Percentiles rank a stretch among this genome's conserved stretches.
Evolutionary conservation across 2,888 invertebrate species (phyloP).

Genomic region (Dolomedes plantarius): DNA sequence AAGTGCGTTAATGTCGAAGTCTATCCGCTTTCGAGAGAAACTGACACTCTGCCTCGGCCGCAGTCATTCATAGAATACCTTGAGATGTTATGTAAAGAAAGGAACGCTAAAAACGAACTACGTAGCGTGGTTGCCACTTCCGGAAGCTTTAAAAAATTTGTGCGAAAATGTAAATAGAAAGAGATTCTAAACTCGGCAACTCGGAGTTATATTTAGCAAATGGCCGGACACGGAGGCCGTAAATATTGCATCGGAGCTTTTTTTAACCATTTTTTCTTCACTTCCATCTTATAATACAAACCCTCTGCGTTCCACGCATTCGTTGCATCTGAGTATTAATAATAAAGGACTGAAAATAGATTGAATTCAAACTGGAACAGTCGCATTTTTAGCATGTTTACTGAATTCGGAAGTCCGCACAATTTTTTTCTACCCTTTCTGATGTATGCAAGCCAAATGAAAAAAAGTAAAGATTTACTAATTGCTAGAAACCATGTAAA

Average conservation of each 20-base stretch:
- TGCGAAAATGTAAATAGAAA: constrained; percentile 30
- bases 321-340: constrained; percentile 23
- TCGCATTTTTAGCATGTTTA: not conserved
- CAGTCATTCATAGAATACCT: constrained; percentile 6
- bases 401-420: not conserved
- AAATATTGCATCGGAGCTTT: constrained; percentile 32
- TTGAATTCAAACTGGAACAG: constrained; percentile 5
- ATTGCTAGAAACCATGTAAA: no score
- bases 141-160: constrained; percentile 33
- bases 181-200: constrained; percentile 32
- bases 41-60: not conserved
- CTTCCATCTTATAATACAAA: constrained; percentile 21
- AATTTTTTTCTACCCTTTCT: not conserved
- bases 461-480: no score
- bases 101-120: constrained; percentile 23
- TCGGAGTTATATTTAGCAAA: constrained; percentile 22
- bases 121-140: constrained; percentile 21
- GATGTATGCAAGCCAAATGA: no score
- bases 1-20: no score
- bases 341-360: not conserved
- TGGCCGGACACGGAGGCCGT: constrained; percentile 25
- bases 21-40: not conserved
- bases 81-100: constrained; percentile 4
- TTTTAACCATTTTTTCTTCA: constrained; percentile 8
- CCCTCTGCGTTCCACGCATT: not conserved